phyloP scores from a whole-genome alignment of 2,888 invertebrate genomes.

The Dicranocentrus wangi region DNA sequence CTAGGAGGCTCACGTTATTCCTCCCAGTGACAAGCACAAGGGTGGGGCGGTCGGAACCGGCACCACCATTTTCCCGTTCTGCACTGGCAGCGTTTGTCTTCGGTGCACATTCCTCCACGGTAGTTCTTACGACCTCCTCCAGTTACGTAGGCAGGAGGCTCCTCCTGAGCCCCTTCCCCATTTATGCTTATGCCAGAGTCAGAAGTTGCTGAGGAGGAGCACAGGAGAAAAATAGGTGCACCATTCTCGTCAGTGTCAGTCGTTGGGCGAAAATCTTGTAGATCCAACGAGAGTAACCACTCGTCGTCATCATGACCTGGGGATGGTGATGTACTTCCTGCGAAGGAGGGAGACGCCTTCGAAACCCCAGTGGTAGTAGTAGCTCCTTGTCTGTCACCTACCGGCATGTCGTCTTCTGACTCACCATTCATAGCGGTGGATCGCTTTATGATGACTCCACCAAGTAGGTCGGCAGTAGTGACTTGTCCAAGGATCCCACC shows the following conservation, averaged over 20 bases:
- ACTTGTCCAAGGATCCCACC: not conserved
- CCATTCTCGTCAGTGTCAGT: slow-evolving; percentile 57
- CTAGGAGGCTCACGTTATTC: not conserved
- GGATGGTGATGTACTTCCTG: slow-evolving; percentile 40
- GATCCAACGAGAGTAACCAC: too few species aligned
- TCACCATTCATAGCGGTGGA: slow-evolving; percentile 49
- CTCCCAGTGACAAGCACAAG: slow-evolving; percentile 40
- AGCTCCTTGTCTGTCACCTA: slow-evolving; percentile 45
- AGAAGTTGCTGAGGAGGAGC: slow-evolving; percentile 20
- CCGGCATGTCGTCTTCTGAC: slow-evolving; percentile 55
- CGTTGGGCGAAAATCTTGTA: too few species aligned
- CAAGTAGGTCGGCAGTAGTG: too few species aligned
- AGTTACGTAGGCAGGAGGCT: not conserved
- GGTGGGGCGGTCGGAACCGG: slow-evolving; percentile 8
- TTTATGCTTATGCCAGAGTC: slow-evolving; percentile 39
- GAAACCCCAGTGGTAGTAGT: slow-evolving; percentile 29
- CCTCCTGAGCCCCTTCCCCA: slow-evolving; percentile 35
- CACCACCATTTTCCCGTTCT: slow-evolving; percentile 38
- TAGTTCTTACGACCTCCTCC: slow-evolving; percentile 41
- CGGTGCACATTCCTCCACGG: slow-evolving; percentile 52
- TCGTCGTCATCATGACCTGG: slow-evolving; percentile 51
- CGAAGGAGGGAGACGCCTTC: slow-evolving; percentile 25
- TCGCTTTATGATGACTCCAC: not conserved
- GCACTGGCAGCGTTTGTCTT: slow-evolving; percentile 45
- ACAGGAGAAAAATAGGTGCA: slow-evolving; percentile 59